Evolutionary conservation across 2,888 invertebrate genomes (phyloP).

Genomic region (Pomacea canaliculata): DNA sequence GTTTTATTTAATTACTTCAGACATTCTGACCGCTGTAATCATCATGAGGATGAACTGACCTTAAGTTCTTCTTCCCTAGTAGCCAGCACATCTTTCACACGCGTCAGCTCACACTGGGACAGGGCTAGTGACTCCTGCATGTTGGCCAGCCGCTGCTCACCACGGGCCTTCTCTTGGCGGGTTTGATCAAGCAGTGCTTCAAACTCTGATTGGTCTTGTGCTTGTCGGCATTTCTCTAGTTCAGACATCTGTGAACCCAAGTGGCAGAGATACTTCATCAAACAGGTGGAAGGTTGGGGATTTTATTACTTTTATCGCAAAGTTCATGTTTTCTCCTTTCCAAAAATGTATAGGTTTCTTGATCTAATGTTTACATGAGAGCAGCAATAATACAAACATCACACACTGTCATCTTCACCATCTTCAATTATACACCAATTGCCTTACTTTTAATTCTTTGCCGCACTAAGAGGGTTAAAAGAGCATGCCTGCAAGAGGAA

Average conservation of each 20-base stretch:
- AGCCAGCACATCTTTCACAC: slow-evolving; percentile 78
- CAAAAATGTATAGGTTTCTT: too few relatives aligned
- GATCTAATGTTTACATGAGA: too few relatives aligned
- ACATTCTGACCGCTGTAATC: too few relatives aligned
- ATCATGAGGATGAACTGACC: not conserved
- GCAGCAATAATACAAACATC: too few relatives aligned
- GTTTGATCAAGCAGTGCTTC: slow-evolving; percentile 76
- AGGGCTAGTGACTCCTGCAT: slow-evolving; percentile 75
- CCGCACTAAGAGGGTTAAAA: not conserved
- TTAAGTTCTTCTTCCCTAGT: slow-evolving; percentile 78
- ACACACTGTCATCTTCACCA: too few relatives aligned
- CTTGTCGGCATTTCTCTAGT: slow-evolving; percentile 73
- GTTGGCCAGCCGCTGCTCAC: slow-evolving; percentile 71
- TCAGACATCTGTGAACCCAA: slow-evolving; percentile 71
- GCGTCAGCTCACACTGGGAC: slow-evolving; percentile 78
- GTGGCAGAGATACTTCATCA: not conserved
- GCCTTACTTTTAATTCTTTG: too few relatives aligned
- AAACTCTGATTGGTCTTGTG: slow-evolving; percentile 80
- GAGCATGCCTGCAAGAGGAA: too few relatives aligned
- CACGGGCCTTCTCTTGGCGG: slow-evolving; percentile 79
- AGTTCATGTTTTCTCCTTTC: too few relatives aligned
- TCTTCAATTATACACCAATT: too few relatives aligned
- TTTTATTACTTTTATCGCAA: too few relatives aligned
- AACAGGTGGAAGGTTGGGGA: not conserved
- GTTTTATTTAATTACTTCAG: too few relatives aligned